Conservation (phyloP, 1,140 invertebrate genomes). For the Magallana angulata region DNA sequence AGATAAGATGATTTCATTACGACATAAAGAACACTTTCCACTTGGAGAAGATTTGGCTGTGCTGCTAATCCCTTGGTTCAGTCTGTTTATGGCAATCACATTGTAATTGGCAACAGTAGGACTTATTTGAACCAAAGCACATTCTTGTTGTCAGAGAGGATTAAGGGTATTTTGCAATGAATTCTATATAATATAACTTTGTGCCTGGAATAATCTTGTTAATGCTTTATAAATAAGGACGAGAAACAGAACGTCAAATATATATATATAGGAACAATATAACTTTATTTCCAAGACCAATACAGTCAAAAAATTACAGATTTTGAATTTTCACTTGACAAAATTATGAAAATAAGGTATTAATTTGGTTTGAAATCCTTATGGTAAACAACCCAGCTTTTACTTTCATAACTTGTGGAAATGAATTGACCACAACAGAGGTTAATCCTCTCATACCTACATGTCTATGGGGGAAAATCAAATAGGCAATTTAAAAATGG, state of each 20-base stretch:
- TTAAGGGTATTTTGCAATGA: constrained; percentile 7
- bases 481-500: constrained; percentile 23
- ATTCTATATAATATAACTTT: background rate
- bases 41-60: background rate
- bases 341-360: background rate
- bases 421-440: background rate
- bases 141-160: constrained; percentile 10
- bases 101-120: background rate
- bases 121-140: background rate
- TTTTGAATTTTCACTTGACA: background rate
- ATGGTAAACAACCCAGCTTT: background rate
- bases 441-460: background rate
- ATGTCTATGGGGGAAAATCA: background rate
- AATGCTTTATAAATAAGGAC: background rate
- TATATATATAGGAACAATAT: background rate
- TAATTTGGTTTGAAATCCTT: background rate
- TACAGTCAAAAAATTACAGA: background rate
- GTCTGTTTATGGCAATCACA: background rate
- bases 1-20: constrained; percentile 26
- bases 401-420: background rate
- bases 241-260: background rate
- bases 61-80: background rate
- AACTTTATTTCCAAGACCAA: background rate
- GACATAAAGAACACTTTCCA: constrained; percentile 13
- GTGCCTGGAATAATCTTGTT: constrained; percentile 7